These are phyloP conservation scores for Tenodera sinensis DNA, from an alignment of 2,888 invertebrate genomes.

Conservation along the genomic window DNA sequence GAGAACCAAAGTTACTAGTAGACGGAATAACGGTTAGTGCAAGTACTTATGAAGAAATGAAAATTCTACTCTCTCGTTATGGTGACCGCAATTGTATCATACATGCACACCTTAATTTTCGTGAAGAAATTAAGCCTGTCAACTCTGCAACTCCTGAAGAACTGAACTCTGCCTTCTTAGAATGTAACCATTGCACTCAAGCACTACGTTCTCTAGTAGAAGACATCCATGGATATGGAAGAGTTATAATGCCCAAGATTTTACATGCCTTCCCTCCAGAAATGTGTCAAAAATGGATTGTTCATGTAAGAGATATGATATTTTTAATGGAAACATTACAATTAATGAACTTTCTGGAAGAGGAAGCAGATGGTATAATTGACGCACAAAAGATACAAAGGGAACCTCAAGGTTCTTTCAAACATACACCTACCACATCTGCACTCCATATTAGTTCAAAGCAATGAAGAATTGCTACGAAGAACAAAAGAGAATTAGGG, in stretches of 20 bases:
- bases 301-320: neutral
- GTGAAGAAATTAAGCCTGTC: neutral
- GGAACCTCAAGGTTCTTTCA: neutral
- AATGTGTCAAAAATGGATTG: neutral
- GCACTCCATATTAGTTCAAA: too few relatives aligned
- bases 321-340: neutral
- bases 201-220: neutral
- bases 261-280: neutral
- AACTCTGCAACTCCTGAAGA: neutral
- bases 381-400: neutral
- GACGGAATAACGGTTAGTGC: too few relatives aligned
- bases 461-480: too few relatives aligned
- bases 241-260: neutral
- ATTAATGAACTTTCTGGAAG: neutral
- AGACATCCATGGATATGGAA: neutral
- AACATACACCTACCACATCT: neutral
- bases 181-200: neutral
- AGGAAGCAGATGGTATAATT: neutral
- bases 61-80: neutral
- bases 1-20: too few relatives aligned
- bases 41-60: too few relatives aligned
- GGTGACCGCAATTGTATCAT: neutral
- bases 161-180: neutral
- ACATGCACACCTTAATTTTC: neutral
- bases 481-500: too few relatives aligned